These are phyloP conservation scores for Pammene fasciana DNA, from an alignment of 2,888 invertebrate genomes.

Conservation along the genomic window DNA sequence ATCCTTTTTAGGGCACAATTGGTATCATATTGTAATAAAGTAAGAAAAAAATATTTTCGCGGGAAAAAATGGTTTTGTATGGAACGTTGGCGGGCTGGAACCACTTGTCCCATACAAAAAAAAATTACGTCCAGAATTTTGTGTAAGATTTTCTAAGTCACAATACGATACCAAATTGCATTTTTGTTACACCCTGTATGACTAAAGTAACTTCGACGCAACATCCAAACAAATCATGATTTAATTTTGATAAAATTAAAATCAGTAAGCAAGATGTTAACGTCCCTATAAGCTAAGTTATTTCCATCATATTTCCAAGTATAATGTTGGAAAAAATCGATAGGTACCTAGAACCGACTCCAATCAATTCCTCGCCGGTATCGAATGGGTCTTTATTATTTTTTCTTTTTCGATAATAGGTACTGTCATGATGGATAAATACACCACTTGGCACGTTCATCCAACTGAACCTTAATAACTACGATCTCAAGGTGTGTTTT, in stretches of 20 bases:
- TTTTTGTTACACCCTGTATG: too few relatives aligned
- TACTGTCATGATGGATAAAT: constrained; percentile 52
- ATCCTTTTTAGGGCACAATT: too few relatives aligned
- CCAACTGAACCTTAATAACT: constrained; percentile 37
- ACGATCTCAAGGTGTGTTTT: constrained; percentile 47
- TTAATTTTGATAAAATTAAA: constrained; percentile 35
- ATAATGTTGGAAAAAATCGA: constrained; percentile 61
- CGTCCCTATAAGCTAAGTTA: constrained; percentile 38
- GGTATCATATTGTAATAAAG: too few relatives aligned
- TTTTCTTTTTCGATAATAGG: constrained; percentile 64
- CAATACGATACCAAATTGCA: too few relatives aligned
- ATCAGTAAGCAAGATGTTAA: constrained; percentile 33
- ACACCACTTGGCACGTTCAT: constrained; percentile 31
- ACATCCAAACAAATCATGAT: constrained; percentile 5
- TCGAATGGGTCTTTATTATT: constrained; percentile 54
- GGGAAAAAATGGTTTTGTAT: too few relatives aligned
- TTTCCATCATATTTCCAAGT: constrained; percentile 55
- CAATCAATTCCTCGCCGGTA: constrained; percentile 66
- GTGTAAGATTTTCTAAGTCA: too few relatives aligned
- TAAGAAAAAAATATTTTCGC: too few relatives aligned
- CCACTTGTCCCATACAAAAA: too few relatives aligned
- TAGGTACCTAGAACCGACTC: constrained; percentile 61
- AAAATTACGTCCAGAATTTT: too few relatives aligned
- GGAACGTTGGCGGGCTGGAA: too few relatives aligned
- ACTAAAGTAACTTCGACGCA: too few relatives aligned